Evolutionary conservation across 2,797 vertebrate species (phyloP).

Genomic region (Uromys caudimaculatus): DNA sequence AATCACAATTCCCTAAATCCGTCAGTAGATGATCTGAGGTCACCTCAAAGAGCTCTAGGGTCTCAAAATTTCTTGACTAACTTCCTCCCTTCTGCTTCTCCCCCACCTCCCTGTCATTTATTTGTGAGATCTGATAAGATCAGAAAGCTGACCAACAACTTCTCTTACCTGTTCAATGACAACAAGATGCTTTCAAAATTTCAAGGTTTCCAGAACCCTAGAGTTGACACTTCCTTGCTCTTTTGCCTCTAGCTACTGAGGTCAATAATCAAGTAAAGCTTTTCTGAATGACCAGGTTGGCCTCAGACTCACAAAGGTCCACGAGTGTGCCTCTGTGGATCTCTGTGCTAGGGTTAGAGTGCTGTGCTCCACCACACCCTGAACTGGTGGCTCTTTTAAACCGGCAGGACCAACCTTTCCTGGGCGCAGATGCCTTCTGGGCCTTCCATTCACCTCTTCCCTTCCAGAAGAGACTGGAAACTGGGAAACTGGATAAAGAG

Average conservation of each 20-base stretch:
- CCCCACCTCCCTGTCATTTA: background rate
- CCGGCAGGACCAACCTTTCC: background rate
- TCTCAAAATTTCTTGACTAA: background rate
- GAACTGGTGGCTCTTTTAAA: background rate
- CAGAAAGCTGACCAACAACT: background rate
- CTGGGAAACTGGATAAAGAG: background rate
- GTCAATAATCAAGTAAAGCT: background rate
- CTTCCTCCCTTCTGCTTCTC: background rate
- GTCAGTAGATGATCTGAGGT: background rate
- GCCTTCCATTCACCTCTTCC: background rate
- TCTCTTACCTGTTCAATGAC: background rate
- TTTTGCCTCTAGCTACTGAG: background rate
- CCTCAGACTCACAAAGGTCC: background rate
- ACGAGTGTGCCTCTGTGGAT: no score
- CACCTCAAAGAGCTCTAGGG: background rate
- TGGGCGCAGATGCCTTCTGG: background rate
- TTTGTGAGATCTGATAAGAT: background rate
- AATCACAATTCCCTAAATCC: background rate
- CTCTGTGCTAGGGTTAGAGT: background rate
- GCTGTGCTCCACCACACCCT: no score
- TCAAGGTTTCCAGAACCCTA: background rate
- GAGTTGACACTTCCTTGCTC: background rate
- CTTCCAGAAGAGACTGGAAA: background rate
- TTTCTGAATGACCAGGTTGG: background rate
- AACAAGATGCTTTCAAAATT: background rate